A percentile compares a stretch with the other conserved stretches of the same genome.
Conservation (phyloP, 2,888 invertebrate species). For the Chirona hameri region DNA sequence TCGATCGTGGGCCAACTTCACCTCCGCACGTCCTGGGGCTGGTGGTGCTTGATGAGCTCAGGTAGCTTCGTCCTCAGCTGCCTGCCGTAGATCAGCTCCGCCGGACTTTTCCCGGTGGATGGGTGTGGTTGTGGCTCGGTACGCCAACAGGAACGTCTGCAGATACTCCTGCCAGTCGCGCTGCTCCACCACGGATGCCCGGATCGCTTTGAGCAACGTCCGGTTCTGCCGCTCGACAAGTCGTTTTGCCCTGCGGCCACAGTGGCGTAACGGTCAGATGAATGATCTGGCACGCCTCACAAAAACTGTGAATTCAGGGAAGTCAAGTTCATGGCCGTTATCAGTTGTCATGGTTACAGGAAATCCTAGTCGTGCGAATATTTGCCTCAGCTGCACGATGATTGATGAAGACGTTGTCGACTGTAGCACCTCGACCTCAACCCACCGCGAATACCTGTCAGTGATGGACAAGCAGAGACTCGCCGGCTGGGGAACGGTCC, state of each 20-base stretch:
- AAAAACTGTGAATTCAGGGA: neutral
- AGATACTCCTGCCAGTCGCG: neutral
- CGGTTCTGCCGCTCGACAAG: neutral
- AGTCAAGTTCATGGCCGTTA: neutral
- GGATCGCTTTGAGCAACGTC: neutral
- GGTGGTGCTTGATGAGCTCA: neutral
- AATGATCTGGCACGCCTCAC: neutral
- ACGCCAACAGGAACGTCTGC: neutral
- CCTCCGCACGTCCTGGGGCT: neutral
- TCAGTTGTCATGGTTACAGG: neutral
- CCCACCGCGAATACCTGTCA: neutral
- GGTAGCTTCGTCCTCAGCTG: neutral
- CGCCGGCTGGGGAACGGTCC: too few species aligned
- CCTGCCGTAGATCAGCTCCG: neutral
- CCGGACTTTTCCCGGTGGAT: neutral
- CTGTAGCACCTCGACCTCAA: neutral
- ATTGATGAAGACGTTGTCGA: neutral
- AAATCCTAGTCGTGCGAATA: neutral
- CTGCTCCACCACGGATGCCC: neutral
- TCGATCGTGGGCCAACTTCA: neutral
- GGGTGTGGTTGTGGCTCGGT: neutral
- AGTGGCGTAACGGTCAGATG: neutral
- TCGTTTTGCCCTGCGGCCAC: neutral
- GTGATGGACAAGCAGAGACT: neutral
- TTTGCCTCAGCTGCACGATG: neutral